phyloP scores from a whole-genome alignment of 64 coral and sea anemone genomes.

The Stichodactyla helianthus region DNA sequence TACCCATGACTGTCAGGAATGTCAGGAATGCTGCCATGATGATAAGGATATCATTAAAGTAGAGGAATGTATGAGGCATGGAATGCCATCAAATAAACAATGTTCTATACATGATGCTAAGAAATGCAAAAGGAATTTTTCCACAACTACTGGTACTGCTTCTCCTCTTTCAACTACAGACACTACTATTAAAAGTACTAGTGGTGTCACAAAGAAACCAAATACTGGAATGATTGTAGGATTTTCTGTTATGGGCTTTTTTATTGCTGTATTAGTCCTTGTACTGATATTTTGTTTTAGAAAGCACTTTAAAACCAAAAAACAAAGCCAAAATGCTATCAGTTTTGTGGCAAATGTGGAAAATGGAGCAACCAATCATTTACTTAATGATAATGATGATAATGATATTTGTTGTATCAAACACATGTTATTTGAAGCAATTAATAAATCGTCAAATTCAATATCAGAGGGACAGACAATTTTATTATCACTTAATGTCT shows the following conservation, averaged over 20 bases:
- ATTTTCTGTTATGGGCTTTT: background rate
- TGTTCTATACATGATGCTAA: slow-evolving; percentile 8
- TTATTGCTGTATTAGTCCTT: background rate
- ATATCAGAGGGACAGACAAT: background rate
- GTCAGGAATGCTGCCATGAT: slow-evolving; percentile 8
- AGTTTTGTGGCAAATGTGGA: no score
- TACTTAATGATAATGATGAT: background rate
- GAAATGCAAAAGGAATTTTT: background rate
- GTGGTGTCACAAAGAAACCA: background rate
- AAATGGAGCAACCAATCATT: background rate
- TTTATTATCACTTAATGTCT: background rate
- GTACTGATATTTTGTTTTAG: background rate
- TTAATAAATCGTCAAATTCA: background rate
- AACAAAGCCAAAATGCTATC: background rate
- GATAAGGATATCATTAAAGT: background rate
- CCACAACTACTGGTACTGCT: background rate
- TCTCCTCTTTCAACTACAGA: background rate
- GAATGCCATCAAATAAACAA: background rate
- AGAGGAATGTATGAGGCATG: background rate
- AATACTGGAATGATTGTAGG: background rate
- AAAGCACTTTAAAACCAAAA: background rate
- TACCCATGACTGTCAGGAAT: slow-evolving; percentile 4
- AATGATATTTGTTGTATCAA: background rate
- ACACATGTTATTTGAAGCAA: background rate
- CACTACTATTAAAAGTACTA: no score